These are phyloP conservation scores for Didymodactylos carnosus DNA, from an alignment of 2,888 invertebrate genomes.

Conservation along the genomic window DNA sequence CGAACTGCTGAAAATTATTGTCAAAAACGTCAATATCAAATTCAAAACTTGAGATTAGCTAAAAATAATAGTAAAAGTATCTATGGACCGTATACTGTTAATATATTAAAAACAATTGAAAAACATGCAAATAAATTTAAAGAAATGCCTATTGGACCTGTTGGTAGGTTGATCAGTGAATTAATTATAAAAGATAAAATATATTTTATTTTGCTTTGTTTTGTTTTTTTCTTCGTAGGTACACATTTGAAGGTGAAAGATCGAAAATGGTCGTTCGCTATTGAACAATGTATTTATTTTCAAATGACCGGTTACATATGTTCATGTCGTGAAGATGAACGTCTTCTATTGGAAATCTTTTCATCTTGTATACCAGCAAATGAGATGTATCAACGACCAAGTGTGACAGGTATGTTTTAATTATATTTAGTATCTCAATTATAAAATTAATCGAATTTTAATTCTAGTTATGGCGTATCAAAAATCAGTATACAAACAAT, in stretches of 20 bases:
- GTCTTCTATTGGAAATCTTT: constrained; percentile 3
- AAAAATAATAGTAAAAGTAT: background rate
- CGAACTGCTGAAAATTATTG: background rate
- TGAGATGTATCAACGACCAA: background rate
- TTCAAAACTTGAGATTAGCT: background rate
- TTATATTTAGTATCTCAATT: too few relatives aligned
- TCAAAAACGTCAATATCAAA: background rate
- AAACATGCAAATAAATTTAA: constrained; percentile 1
- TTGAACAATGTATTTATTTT: constrained; percentile 6
- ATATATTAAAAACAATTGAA: background rate
- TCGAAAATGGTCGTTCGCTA: constrained; percentile 10
- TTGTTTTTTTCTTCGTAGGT: background rate
- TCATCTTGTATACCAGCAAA: background rate
- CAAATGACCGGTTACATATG: constrained; percentile 2
- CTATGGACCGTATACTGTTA: background rate
- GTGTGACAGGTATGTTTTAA: background rate
- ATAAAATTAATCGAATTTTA: background rate
- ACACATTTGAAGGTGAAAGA: constrained; percentile 1
- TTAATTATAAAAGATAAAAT: too few relatives aligned
- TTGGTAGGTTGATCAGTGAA: background rate
- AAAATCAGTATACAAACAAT: background rate
- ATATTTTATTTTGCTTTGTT: too few relatives aligned
- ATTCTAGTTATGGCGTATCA: background rate
- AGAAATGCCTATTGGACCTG: constrained; percentile 10
- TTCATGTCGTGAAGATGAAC: constrained; percentile 9